Conservation (phyloP, 2,113 vertebrate species). For the Channa argus region DNA sequence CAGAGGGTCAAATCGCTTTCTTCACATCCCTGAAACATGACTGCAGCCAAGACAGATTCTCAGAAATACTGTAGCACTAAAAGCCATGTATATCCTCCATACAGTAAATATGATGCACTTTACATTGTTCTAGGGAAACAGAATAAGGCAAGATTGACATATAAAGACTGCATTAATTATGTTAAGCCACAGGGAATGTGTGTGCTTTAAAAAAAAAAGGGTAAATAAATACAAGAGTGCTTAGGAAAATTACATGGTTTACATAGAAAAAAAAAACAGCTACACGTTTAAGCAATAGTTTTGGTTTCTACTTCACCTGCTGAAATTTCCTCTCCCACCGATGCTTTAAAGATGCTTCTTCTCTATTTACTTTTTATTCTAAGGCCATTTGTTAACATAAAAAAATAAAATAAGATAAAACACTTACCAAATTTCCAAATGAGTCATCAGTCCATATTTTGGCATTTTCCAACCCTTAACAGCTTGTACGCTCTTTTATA, state of each 20-base stretch:
- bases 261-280: constrained; percentile 50
- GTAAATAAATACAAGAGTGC: constrained; percentile 78
- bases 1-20: constrained; percentile 26
- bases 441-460: constrained; percentile 20
- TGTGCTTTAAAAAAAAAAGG: constrained; percentile 22
- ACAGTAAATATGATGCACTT: constrained; percentile 61
- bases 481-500: background rate
- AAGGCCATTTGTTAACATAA: constrained; percentile 57
- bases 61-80: constrained; percentile 59
- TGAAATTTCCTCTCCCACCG: background rate
- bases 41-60: constrained; percentile 48
- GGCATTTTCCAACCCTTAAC: background rate
- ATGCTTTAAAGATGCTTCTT: constrained; percentile 46
- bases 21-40: constrained; percentile 63
- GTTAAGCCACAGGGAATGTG: constrained; percentile 79
- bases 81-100: constrained; percentile 35
- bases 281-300: constrained; percentile 64
- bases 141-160: constrained; percentile 72
- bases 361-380: constrained; percentile 24
- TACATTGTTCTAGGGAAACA: constrained; percentile 54
- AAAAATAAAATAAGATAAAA: constrained; percentile 41
- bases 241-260: constrained; percentile 2
- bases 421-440: constrained; percentile 30
- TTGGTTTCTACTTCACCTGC: constrained; percentile 65
- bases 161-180: constrained; percentile 63